Conservation (phyloP, 1,140 invertebrate species). For the Apis cerana region DNA sequence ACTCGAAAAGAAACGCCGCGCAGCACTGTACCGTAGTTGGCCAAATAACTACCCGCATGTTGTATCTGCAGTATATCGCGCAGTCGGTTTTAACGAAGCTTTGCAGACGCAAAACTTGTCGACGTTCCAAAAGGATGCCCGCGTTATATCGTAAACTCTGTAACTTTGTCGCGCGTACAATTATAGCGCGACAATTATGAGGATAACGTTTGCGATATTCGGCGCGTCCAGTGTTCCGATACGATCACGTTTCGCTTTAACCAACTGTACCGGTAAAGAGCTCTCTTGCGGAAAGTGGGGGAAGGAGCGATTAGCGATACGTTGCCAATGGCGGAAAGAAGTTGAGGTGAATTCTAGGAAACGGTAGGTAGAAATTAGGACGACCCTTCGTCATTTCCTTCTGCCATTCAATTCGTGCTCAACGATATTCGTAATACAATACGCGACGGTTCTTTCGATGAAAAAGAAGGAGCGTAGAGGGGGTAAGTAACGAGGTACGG, state of each 20-base stretch:
- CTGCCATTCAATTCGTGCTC: slow-evolving; percentile 13
- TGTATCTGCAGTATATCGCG: neutral
- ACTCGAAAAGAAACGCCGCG: too few species aligned
- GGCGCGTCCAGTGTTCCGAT: neutral
- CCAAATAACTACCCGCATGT: slow-evolving; percentile 9
- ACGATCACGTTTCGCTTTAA: neutral
- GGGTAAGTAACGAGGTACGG: neutral
- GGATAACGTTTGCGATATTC: neutral
- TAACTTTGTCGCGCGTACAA: neutral
- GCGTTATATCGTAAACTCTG: too few species aligned
- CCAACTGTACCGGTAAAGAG: neutral
- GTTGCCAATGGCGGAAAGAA: neutral
- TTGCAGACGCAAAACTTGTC: neutral
- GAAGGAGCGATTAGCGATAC: neutral
- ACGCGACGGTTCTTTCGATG: neutral
- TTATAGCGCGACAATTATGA: neutral
- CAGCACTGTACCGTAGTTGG: neutral
- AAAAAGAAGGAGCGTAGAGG: neutral
- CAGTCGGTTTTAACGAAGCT: slow-evolving; percentile 1
- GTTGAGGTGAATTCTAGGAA: neutral
- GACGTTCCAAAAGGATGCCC: slow-evolving; percentile 11
- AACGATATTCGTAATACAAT: slow-evolving; percentile 42
- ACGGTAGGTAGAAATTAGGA: slow-evolving; percentile 30
- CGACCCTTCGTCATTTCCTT: neutral
- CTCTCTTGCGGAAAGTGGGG: neutral